Evolutionary conservation across 30 jellyfish, hydroid and myxozoan species (phyloP).

Genomic region (Haliclystus octoradiatus): DNA sequence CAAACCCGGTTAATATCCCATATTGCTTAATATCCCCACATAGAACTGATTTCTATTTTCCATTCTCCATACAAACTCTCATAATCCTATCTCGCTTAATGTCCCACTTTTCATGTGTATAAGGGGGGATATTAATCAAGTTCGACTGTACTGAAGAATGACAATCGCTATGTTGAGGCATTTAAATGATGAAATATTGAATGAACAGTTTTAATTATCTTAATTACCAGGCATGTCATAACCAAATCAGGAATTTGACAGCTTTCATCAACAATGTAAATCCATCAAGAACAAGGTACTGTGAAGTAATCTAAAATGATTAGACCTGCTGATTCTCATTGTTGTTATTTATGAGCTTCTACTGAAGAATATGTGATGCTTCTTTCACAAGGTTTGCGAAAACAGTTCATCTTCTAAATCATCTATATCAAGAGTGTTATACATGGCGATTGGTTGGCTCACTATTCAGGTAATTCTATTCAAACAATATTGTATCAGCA

Average conservation of each 20-base stretch:
- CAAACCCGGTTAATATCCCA: too few relatives aligned
- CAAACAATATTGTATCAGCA: background rate
- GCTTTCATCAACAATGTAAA: slow-evolving; percentile 43
- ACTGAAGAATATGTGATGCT: background rate
- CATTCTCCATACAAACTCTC: too few relatives aligned
- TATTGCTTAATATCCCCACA: too few relatives aligned
- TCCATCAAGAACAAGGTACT: slow-evolving; percentile 61
- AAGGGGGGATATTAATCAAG: too few relatives aligned
- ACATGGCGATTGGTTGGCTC: slow-evolving; percentile 91
- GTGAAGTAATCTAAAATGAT: background rate
- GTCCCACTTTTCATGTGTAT: too few relatives aligned
- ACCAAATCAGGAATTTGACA: slow-evolving; percentile 29
- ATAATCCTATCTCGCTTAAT: too few relatives aligned
- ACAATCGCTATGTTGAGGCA: too few relatives aligned
- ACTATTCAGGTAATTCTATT: slow-evolving; percentile 14
- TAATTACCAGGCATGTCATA: slow-evolving; percentile 52
- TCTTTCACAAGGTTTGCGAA: slow-evolving; percentile 30
- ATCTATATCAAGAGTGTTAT: slow-evolving; percentile 81
- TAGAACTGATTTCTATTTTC: too few relatives aligned
- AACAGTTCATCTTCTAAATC: slow-evolving; percentile 33
- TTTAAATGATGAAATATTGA: too few relatives aligned
- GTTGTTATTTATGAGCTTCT: background rate
- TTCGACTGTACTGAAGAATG: too few relatives aligned
- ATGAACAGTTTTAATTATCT: slow-evolving; percentile 3
- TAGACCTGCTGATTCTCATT: background rate